Base-by-base conservation (phyloP, 2,888 invertebrate genomes). In the Melangyna quadrimaculata region DNA sequence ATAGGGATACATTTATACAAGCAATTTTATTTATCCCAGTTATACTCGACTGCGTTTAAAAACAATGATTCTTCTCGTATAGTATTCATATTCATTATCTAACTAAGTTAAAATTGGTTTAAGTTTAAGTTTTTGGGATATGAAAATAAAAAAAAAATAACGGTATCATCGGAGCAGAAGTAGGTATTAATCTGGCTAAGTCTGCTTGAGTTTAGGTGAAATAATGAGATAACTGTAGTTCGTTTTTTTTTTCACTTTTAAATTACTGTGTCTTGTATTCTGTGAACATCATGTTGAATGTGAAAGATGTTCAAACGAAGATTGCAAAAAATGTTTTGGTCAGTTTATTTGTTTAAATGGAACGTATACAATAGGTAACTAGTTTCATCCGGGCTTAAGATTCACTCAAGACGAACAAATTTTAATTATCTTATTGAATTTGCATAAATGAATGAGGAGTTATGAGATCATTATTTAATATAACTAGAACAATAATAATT, bases 241-340 rank as follows among this genome's bases (percentile, higher is more conserved):
- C 12, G n/a, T 7, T 24, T 1, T 27, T 27, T 24, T 24, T 53
- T 53, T 55, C 4, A 22, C 12, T 17, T 27, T 29, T 19, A 9
- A 19, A 14, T 53, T 27, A 53, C 10, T 53, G 17, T 43, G 17
- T 43, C 17, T n/a, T 14, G n/a, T 17, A 51, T 22, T 24, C 24
- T 51, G 14, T 53, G 3, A n/a, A 17, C 10, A 57, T 17, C 29
- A 10, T 32, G 14, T 22, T 22, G 48, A 48, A 32, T 55, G 55
- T 55, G 17, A 17, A 12, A 19, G 55, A 55, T 55, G 9, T 55
- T 55, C 10, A 35, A 19, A n/a, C n/a, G n/a, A n/a, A 57, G 12
- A 35, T 35, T 35, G 32, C 19, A 22, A 59, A 37, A 59, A 37
- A 19, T 35, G 61, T 61, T 61, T 61, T 61, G 61, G 61, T 61